A percentile compares a stretch with the other conserved stretches of the same genome.
These are phyloP conservation scores for Lysandra coridon DNA, from an alignment of 2,888 invertebrate species.

Conservation along the genomic window DNA sequence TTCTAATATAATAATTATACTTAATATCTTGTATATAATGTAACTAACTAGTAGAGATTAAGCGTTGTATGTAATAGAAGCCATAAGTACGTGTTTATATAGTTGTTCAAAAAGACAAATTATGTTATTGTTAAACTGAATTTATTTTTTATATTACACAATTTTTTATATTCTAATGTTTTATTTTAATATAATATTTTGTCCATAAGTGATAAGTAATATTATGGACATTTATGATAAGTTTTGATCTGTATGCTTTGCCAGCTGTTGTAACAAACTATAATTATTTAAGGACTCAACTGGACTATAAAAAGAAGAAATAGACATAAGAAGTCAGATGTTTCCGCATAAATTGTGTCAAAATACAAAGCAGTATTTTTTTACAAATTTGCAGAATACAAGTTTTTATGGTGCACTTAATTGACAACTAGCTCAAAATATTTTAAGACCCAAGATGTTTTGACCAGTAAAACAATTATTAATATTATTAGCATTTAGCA, in stretches of 20 bases:
- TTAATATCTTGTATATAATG: neutral
- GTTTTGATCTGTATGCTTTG: neutral
- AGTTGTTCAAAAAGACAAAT: neutral
- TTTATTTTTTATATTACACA: conserved; percentile 7
- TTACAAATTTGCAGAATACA: neutral
- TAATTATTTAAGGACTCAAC: neutral
- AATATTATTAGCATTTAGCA: too few relatives aligned
- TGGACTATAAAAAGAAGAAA: neutral
- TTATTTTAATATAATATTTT: neutral
- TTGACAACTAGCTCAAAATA: neutral
- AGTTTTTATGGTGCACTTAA: neutral
- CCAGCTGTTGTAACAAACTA: neutral
- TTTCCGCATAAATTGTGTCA: neutral
- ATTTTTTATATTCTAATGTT: neutral
- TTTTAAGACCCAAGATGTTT: too few relatives aligned
- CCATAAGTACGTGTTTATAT: conserved; percentile 8
- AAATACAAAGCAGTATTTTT: neutral
- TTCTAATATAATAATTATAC: neutral
- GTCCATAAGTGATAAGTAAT: neutral
- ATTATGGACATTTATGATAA: neutral
- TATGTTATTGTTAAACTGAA: conserved; percentile 8
- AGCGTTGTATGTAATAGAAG: neutral
- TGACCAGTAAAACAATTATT: too few relatives aligned
- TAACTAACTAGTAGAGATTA: neutral
- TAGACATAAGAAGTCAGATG: neutral